These are phyloP conservation scores for Dioctria linearis DNA, from an alignment of 2,888 invertebrate genomes.

Conservation along the genomic window DNA sequence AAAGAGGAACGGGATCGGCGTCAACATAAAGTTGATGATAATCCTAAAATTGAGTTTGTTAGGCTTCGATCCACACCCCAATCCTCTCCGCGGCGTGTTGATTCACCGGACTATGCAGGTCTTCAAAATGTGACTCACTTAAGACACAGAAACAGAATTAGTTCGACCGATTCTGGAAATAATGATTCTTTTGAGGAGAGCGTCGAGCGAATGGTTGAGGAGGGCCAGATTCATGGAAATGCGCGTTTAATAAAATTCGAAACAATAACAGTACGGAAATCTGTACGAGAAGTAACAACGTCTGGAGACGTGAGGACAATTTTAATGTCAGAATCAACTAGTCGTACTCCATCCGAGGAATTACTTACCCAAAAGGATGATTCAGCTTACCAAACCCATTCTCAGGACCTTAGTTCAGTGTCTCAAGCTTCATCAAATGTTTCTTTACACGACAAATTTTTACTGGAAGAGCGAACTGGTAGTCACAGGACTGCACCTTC, in stretches of 20 bases:
- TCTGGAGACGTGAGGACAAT: constrained; percentile 68
- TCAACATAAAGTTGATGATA: constrained; percentile 71
- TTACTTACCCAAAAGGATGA: constrained; percentile 68
- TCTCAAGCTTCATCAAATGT: constrained; percentile 73
- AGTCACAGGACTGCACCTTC: constrained; percentile 63
- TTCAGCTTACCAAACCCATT: constrained; percentile 76
- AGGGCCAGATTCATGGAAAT: constrained; percentile 77
- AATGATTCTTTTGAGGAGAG: constrained; percentile 71
- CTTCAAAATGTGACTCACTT: constrained; percentile 70
- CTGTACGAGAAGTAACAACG: constrained; percentile 74
- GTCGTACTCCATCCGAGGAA: constrained; percentile 75
- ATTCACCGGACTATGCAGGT: constrained; percentile 63
- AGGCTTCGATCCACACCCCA: constrained; percentile 75
- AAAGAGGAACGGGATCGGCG: constrained; percentile 73
- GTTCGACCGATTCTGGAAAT: constrained; percentile 54
- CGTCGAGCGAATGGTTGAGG: constrained; percentile 74
- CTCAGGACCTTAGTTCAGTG: constrained; percentile 67
- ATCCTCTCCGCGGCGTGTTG: constrained; percentile 71
- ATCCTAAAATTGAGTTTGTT: constrained; percentile 75
- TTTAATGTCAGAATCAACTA: constrained; percentile 65
- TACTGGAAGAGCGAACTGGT: constrained; percentile 73
- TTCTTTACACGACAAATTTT: constrained; percentile 72
- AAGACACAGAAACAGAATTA: constrained; percentile 68
- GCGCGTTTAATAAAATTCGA: constrained; percentile 82
- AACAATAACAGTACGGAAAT: constrained; percentile 78